Base-by-base conservation (phyloP, 2,113 vertebrate species). In the Lepidothrix coronata region DNA sequence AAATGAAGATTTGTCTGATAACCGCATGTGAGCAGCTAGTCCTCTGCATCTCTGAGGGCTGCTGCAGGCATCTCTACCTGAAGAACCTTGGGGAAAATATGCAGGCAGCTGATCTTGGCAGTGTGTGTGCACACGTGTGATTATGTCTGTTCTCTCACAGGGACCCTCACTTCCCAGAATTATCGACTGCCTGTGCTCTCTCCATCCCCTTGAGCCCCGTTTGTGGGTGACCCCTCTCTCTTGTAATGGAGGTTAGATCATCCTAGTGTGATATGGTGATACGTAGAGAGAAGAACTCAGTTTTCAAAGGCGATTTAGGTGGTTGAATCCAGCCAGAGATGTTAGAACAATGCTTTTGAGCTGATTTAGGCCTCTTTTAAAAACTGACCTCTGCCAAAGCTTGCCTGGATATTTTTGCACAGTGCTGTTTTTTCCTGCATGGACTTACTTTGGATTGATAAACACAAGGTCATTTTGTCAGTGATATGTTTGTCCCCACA, bases 151-250 rank as follows among this genome's bases (percentile, higher is more conserved):
- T 11, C 22, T 7, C 6, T 43, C 8, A 18, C 1, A 24, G 14
- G 27, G 8, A 49, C 8, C 4, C 28, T 68, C 30, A 3, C 8
- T 51, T 41, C 25, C 8, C 22, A 24, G 6, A 4, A 12, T 28
- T 61, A 18, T 44, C 2, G 7, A 25, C 35, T 85, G 11, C 4
- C 28, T 49, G 13, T 52, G 54, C 18, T 78, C 59, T 52, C 30
- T 66, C 12, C 7, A 14, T 43, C 30, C 21, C 78, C 13, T 12
- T 0, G 1, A 74, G 6, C 13, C 48, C 28, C 0, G 0, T 51
- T 75, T 66, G 8, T 55, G 24, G 6, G 31, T 43, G 20, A 43
- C 12, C 19, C 7, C 15, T 55, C 0, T 4, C 20, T 72, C 11
- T 37, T 76, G 44, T 68, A 43, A 54, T 17, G n/a, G 18, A 63